Evolutionary conservation across 92 coral and sea anemone species (phyloP).

Genomic region (Heteractis magnifica): DNA sequence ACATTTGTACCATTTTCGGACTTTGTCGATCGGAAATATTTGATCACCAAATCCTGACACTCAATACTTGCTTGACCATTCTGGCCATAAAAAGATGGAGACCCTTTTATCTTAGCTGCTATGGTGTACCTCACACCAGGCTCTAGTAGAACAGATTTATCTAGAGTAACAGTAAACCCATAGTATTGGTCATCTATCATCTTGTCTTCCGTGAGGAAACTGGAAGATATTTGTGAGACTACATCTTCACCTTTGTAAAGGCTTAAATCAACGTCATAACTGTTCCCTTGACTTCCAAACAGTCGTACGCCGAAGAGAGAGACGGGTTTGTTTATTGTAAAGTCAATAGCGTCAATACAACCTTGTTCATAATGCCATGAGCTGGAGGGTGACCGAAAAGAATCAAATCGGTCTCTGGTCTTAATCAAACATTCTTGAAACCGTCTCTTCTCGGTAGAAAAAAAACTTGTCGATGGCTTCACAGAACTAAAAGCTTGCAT

Average conservation of each 20-base stretch:
- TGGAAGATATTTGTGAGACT: slow-evolving; percentile 14
- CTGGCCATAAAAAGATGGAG: slow-evolving; percentile 23
- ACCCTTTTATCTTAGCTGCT: background rate
- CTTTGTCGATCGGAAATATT: background rate
- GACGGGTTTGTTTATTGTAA: slow-evolving; percentile 29
- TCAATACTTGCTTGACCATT: slow-evolving; percentile 9
- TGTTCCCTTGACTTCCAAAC: slow-evolving; percentile 42
- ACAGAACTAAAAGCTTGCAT: background rate
- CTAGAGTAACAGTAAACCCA: slow-evolving; percentile 2
- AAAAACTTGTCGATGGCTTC: background rate
- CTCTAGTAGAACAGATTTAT: background rate
- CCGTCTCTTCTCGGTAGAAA: background rate
- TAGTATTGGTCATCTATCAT: slow-evolving; percentile 7
- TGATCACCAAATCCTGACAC: background rate
- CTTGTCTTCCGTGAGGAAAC: background rate
- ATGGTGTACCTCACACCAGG: background rate
- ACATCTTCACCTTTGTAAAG: slow-evolving; percentile 18
- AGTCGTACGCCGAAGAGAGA: slow-evolving; percentile 41
- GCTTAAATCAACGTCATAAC: slow-evolving; percentile 33
- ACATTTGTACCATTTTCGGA: background rate
- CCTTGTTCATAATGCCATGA: slow-evolving; percentile 15
- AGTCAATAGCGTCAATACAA: slow-evolving; percentile 10
- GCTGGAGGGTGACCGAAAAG: background rate
- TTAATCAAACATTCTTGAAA: background rate
- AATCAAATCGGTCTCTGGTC: background rate